These are phyloP conservation scores for Drosophila paulistorum DNA, from an alignment of 1,140 invertebrate genomes.

Conservation along the genomic window DNA sequence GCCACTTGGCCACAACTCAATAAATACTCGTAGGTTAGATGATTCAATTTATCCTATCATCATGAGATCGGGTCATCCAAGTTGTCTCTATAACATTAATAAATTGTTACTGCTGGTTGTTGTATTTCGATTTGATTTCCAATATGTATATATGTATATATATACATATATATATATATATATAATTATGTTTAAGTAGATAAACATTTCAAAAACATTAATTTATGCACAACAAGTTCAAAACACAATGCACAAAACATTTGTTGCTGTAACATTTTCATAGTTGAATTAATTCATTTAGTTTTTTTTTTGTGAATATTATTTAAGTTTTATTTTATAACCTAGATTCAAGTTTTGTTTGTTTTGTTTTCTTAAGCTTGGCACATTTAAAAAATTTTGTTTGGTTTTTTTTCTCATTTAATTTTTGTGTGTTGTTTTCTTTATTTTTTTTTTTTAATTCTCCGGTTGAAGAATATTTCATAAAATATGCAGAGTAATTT, in stretches of 20 bases:
- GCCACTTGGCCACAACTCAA: background rate
- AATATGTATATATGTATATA: too few species aligned
- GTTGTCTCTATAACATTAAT: constrained; percentile 8
- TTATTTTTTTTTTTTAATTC: background rate
- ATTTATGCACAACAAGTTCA: constrained; percentile 14
- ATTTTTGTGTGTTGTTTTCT: background rate
- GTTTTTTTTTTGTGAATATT: constrained; percentile 9
- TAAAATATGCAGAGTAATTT: background rate
- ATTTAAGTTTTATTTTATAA: background rate
- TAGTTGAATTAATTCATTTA: constrained; percentile 5
- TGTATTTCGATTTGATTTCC: background rate
- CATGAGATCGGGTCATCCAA: background rate
- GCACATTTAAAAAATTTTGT: constrained; percentile 29
- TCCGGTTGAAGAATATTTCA: background rate
- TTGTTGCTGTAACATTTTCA: constrained; percentile 3
- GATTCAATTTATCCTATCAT: background rate
- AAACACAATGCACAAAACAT: constrained; percentile 12
- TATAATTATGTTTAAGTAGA: background rate
- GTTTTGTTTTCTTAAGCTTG: constrained; percentile 28
- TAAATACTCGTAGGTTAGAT: background rate
- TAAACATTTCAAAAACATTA: constrained; percentile 52
- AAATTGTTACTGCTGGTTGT: constrained; percentile 3
- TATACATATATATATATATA: too few species aligned
- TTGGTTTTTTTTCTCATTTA: background rate
- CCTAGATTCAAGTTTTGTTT: background rate